Conservation (phyloP, 2,888 invertebrate genomes). For the Lycaena phlaeas region DNA sequence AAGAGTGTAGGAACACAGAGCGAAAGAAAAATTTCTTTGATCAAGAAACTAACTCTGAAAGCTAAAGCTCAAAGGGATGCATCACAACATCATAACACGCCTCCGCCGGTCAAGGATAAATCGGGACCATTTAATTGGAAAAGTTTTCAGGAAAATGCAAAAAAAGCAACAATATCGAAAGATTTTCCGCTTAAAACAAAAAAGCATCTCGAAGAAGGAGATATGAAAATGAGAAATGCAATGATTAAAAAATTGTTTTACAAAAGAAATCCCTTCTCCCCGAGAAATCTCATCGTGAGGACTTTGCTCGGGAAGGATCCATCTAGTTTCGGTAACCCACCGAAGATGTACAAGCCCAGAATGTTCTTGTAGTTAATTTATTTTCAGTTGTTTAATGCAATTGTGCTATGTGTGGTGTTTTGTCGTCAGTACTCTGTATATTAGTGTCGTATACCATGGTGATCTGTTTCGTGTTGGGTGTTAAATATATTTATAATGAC, state of each 20-base stretch:
- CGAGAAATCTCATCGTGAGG: conserved; percentile 43
- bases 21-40: conserved; percentile 45
- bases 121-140: conserved; percentile 36
- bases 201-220: conserved; percentile 39
- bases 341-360: conserved; percentile 32
- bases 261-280: conserved; percentile 56
- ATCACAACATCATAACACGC: conserved; percentile 7
- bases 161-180: conserved; percentile 27
- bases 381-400: too few species aligned
- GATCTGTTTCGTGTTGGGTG: too few species aligned
- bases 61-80: conserved; percentile 19
- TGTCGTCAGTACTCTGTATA: neutral
- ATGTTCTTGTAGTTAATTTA: conserved; percentile 38
- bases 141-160: conserved; percentile 32
- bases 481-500: too few species aligned
- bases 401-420: neutral
- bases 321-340: conserved; percentile 41
- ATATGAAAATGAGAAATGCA: conserved; percentile 42
- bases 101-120: conserved; percentile 15
- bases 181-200: conserved; percentile 37
- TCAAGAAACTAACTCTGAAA: conserved; percentile 41
- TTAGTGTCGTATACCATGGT: too few species aligned
- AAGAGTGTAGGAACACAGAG: conserved; percentile 57
- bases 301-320: conserved; percentile 51
- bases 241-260: conserved; percentile 50